Base-by-base conservation (phyloP, 2,888 invertebrate species). In the Plebejus anna region DNA sequence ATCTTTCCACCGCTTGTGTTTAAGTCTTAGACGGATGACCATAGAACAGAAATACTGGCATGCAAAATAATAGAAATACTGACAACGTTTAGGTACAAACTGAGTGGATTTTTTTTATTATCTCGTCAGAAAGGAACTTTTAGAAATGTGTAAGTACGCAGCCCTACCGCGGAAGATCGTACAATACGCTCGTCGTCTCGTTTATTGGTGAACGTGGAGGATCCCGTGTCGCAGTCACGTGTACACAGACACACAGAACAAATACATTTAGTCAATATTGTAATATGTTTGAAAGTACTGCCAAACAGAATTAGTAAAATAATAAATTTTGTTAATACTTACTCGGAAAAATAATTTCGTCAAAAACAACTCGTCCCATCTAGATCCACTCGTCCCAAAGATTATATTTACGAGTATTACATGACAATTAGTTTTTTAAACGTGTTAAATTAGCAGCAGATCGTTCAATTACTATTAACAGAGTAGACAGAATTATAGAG, bases 111-210 rank as follows among this genome's bases (percentile, higher is more conserved):
- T 47, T 9, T 9, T 47, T 32, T 22, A 22, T 22, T 22, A 22
- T 0, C 9, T 9, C 42, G 7, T 42, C 42, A 9, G 7, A 9
- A 42, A 42, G 42, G 9, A 47, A 47, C 9, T 9, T 47, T 47
- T 11, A 47, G 2, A 47, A 47, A 47, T 47, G 47, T 9, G 38
- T 38, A 55, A 55, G 59, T 59, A 9, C 4, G 11, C 61, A 61
- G 61, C 28, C 61, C 61, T 61, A 4, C 61, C 61, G 61, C 61
- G 61, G 61, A 28, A 7, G 28, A 7, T 61, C 61, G 61, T 61
- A 61, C 28, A 61, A 61, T 61, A 61, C 61, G 61, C 61, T 61
- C 11, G 22, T 28, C 28, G 61, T 61, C 61, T 61, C 61, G 28
- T 61, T 61, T 61, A 28, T 61, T 61, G 28, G 3, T 1, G 61